Base-by-base conservation (phyloP, 2,113 vertebrate species). In the Oryzias javanicus region DNA sequence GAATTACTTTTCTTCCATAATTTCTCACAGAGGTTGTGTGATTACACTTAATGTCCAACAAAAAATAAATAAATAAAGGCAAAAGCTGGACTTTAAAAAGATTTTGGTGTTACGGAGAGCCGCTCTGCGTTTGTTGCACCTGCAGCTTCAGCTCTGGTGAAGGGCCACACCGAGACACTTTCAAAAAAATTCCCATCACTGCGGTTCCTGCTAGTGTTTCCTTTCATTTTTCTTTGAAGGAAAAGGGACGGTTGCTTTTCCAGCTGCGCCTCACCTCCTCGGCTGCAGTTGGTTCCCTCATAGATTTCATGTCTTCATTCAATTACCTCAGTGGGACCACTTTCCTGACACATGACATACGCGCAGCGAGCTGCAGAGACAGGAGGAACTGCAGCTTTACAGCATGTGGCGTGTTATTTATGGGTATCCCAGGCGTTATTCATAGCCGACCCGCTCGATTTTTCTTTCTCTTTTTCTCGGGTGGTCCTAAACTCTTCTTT, bases 181-280 rank as follows among this genome's bases (percentile, higher is more conserved):
- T 72, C 66, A 71, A 50, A 52, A 49, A 67, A 60, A 58, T 10
- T 63, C n/a, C 16, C 70, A 29, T 67, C 64, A 71, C 60, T 74
- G 1, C 58, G 18, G 49, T 56, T 64, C 51, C 49, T 60, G 55
- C 59, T 42, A 48, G 59, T 62, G 59, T 73, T 83, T 84, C 67
- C 69, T 60, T 62, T 80, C 66, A 56, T 52, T 74, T 70, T 27
- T 27, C 41, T 64, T 68, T 77, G 67, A 84, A 74, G 42, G 42
- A 16, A 35, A 24, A 60, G 62, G 47, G 47, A 44, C 58, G 78
- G 83, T 80, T 94, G 90, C 91, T 94, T 80, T 91, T 88, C 84
- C 91, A 94, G 91, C 92, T 94, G 92, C 18, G 64, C 73, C 56
- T 65, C 64, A 83, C 76, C 68, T 61, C 59, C 62, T 65, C 62